These are phyloP conservation scores for Cheilinus undulatus DNA, from an alignment of 2,113 vertebrate species.

Conservation along the genomic window DNA sequence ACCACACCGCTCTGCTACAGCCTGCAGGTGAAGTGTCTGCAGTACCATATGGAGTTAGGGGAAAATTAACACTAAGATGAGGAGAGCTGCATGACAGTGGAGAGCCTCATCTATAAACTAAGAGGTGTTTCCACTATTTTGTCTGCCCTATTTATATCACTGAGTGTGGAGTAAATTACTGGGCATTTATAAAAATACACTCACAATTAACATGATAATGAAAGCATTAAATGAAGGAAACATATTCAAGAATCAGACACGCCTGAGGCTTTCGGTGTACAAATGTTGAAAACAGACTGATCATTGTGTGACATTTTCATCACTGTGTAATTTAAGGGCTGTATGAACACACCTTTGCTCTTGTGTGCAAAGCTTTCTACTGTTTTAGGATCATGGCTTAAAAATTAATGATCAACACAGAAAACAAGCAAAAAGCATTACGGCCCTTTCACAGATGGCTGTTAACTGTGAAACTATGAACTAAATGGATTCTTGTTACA, in stretches of 20 bases:
- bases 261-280: constrained; percentile 84
- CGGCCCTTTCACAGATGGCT: neutral
- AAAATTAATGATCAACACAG: neutral
- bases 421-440: neutral
- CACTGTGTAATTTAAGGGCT: constrained; percentile 4
- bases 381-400: neutral
- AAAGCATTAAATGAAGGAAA: constrained; percentile 87
- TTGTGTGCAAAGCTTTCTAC: neutral
- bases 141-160: constrained; percentile 13
- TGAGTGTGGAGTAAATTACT: constrained; percentile 72
- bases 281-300: constrained; percentile 23
- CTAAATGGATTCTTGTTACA: neutral
- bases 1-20: constrained; percentile 89
- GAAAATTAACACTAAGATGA: constrained; percentile 98
- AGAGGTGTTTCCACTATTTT: constrained; percentile 34
- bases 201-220: constrained; percentile 94
- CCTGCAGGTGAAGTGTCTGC: constrained; percentile 99
- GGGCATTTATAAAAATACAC: constrained; percentile 91
- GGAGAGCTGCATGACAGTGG: constrained; percentile 88
- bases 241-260: constrained; percentile 89
- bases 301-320: constrained; percentile 16
- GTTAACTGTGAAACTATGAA: constrained; percentile 4
- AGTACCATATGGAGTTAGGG: constrained; percentile 97
- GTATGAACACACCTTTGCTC: constrained; percentile 44
- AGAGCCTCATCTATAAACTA: constrained; percentile 46